Evolutionary conservation across 2,888 invertebrate genomes (phyloP).

Genomic region (Heliconius ismenius): DNA sequence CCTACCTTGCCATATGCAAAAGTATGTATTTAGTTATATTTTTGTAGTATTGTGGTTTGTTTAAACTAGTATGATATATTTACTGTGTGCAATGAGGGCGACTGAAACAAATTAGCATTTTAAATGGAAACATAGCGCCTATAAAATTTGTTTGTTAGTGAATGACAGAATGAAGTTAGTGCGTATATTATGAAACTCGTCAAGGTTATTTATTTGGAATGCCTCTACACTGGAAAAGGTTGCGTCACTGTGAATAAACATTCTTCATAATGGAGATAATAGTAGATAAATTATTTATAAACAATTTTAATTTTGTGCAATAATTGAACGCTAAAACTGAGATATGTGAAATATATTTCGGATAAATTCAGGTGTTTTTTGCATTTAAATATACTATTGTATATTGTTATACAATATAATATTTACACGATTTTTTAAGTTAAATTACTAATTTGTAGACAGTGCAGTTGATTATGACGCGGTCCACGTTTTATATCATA

Average conservation of each 20-base stretch:
- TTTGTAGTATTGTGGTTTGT: background rate
- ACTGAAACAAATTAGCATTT: background rate
- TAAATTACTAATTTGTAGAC: background rate
- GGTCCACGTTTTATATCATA: background rate
- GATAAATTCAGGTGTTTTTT: background rate
- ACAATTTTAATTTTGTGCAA: background rate
- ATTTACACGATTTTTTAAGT: background rate
- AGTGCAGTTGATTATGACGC: background rate
- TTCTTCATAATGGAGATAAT: background rate
- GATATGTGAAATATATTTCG: background rate
- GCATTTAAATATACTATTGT: background rate
- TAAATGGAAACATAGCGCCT: background rate
- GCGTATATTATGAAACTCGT: conserved; percentile 9
- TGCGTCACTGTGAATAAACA: background rate
- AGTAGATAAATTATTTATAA: background rate
- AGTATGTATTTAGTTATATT: background rate
- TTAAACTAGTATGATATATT: background rate
- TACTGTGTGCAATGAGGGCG: background rate
- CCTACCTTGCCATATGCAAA: too few relatives aligned
- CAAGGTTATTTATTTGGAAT: conserved; percentile 16
- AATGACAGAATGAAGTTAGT: background rate
- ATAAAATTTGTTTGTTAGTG: background rate
- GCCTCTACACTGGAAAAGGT: background rate
- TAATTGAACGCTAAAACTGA: background rate
- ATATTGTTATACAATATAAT: background rate